Evolutionary conservation across 1,140 invertebrate genomes (phyloP).

Genomic region (Alviniconcha marisindica): DNA sequence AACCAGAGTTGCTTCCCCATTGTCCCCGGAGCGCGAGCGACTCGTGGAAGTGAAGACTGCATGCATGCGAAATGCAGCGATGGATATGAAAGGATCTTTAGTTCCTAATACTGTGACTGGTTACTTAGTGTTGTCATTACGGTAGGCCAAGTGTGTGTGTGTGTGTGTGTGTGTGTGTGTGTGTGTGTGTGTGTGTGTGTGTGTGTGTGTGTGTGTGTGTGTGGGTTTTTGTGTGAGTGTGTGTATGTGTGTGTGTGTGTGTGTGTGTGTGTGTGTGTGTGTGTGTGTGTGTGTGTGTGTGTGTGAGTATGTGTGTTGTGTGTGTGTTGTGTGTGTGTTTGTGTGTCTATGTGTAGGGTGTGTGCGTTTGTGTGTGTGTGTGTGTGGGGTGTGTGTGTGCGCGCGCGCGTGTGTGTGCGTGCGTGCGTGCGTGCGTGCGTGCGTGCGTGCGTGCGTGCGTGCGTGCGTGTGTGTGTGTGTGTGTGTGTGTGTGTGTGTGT

Average conservation of each 20-base stretch:
- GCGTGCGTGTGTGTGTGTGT: constrained; percentile 16
- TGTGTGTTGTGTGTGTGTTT: no score
- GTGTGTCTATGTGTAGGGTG: not conserved
- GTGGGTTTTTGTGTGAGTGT: not conserved
- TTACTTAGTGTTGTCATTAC: not conserved
- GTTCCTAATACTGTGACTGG: no score
- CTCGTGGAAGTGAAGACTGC: no score
- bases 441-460: not conserved
- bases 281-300: not conserved
- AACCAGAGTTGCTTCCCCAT: no score
- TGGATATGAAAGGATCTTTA: no score
- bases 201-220: constrained; percentile 12
- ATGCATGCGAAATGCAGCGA: no score
- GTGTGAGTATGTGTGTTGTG: not conserved
- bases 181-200: constrained; percentile 7
- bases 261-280: constrained; percentile 5
- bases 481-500: constrained; percentile 16
- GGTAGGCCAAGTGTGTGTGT: not conserved
- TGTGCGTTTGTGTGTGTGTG: not conserved
- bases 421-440: not conserved
- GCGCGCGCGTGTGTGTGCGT: not conserved
- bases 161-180: not conserved
- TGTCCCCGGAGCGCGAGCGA: no score
- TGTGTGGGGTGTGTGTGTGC: not conserved
- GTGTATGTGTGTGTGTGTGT: constrained; percentile 11